A percentile compares a stretch with the other conserved stretches of the same genome.
Evolutionary conservation across 2,797 vertebrate species (phyloP).

Genomic region (Tragelaphus eurycerus): DNA sequence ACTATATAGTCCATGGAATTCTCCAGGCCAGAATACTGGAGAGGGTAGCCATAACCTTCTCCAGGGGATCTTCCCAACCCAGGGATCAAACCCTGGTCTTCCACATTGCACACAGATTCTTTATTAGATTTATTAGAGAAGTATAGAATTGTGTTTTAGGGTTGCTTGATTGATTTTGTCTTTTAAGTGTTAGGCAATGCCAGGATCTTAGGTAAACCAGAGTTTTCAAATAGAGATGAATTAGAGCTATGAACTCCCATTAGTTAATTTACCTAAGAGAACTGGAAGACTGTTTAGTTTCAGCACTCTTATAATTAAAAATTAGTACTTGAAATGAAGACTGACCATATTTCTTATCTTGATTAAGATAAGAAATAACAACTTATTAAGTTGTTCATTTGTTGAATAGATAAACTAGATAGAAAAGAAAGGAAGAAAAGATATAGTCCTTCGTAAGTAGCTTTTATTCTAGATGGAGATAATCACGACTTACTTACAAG

Average conservation of each 20-base stretch:
- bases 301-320: not conserved
- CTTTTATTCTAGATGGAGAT: not conserved
- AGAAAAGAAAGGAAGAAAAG: not conserved
- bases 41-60: not conserved
- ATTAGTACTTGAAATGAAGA: not conserved
- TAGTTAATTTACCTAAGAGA: constrained; percentile 13
- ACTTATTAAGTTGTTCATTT: not conserved
- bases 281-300: not conserved
- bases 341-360: constrained; percentile 1
- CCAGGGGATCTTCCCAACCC: not conserved
- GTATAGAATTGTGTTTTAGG: not conserved
- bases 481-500: not conserved
- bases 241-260: not conserved
- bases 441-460: not conserved
- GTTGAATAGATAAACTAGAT: constrained; percentile 1
- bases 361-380: not conserved
- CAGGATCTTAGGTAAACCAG: not conserved
- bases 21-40: not conserved
- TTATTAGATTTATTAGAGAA: not conserved
- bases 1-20: not conserved
- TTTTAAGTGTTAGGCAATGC: not conserved
- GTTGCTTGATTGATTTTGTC: not conserved
- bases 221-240: not conserved
- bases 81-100: not conserved
- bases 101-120: not conserved